These are phyloP conservation scores for Ciconia maguari DNA, from an alignment of 2,113 vertebrate species.

Conservation along the genomic window DNA sequence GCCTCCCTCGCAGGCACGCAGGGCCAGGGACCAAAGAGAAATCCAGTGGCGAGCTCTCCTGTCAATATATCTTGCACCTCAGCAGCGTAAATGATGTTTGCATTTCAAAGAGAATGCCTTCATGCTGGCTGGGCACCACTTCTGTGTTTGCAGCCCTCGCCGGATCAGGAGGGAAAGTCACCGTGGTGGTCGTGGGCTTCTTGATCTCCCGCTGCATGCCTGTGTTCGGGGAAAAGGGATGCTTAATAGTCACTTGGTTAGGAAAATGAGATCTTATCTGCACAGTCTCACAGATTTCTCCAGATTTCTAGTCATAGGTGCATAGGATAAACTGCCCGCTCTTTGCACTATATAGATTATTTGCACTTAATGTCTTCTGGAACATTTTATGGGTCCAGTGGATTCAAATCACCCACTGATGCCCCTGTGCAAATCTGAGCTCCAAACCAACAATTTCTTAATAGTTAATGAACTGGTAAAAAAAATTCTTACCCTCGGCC, in stretches of 20 bases:
- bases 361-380: neutral
- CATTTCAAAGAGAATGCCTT: neutral
- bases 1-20: accelerated
- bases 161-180: neutral
- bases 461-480: neutral
- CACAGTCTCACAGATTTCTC: neutral
- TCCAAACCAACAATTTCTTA: neutral
- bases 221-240: neutral
- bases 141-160: neutral
- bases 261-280: neutral
- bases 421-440: neutral
- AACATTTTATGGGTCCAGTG: neutral
- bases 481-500: neutral
- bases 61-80: neutral
- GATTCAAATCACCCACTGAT: neutral
- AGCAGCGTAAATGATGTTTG: neutral
- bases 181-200: neutral
- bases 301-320: accelerated
- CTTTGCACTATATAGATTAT: accelerated
- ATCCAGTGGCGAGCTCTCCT: neutral
- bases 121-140: accelerated
- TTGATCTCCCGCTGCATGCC: accelerated
- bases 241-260: accelerated
- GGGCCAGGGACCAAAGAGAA: neutral
- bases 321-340: neutral